Percentiles rank a stretch among this genome's conserved stretches.
These are phyloP conservation scores for Hetaerina titia DNA, from an alignment of 2,888 invertebrate species.

Conservation along the genomic window DNA sequence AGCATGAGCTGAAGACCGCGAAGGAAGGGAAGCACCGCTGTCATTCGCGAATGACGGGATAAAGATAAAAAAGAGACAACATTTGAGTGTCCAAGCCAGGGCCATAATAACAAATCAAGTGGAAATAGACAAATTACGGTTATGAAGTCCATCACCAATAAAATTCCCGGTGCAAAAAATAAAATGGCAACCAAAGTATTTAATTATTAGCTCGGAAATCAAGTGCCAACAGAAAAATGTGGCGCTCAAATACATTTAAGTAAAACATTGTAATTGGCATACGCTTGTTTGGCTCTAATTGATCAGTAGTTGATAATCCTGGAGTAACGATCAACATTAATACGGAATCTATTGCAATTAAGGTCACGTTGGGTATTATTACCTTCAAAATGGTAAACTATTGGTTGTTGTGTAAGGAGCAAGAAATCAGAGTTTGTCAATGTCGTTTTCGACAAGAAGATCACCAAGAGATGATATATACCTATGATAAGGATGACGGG, in stretches of 20 bases:
- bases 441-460: neutral
- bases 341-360: neutral
- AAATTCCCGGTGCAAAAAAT: no score
- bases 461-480: neutral
- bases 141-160: neutral
- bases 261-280: neutral
- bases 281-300: neutral
- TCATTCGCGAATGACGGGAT: no score
- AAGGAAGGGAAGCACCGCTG: no score
- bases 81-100: no score
- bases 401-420: neutral
- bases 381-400: neutral
- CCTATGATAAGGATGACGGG: neutral
- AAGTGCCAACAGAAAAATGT: neutral
- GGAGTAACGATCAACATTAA: neutral
- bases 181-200: no score
- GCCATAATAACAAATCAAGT: no score
- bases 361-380: neutral
- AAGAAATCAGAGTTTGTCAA: neutral
- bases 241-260: neutral
- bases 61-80: no score
- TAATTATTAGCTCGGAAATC: no score
- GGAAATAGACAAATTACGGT: no score
- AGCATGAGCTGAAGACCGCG: no score
- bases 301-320: neutral